These are phyloP conservation scores for Danio tinwini DNA, from an alignment of 2,797 vertebrate species.

Conservation along the genomic window DNA sequence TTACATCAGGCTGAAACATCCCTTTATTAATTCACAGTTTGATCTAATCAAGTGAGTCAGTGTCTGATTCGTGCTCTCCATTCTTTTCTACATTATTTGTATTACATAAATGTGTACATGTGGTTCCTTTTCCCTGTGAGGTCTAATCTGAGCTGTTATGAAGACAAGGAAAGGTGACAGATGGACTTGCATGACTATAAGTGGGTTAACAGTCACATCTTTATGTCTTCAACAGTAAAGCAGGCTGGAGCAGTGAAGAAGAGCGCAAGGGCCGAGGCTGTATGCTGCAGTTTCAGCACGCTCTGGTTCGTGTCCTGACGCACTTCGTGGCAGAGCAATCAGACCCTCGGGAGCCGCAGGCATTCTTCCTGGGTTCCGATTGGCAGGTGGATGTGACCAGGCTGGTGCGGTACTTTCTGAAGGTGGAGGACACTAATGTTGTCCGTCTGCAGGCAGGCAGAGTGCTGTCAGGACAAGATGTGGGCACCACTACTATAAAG, in stretches of 20 bases:
- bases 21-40: slow-evolving; percentile 44
- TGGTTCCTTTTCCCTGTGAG: background rate
- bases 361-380: slow-evolving; percentile 87
- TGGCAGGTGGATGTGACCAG: slow-evolving; percentile 93
- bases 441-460: slow-evolving; percentile 84
- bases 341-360: slow-evolving; percentile 76
- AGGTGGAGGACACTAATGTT: slow-evolving; percentile 90
- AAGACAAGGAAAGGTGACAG: slow-evolving; percentile 1
- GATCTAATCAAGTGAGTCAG: slow-evolving; percentile 62
- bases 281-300: slow-evolving; percentile 89
- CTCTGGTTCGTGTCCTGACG: slow-evolving; percentile 87
- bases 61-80: background rate
- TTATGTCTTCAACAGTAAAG: slow-evolving; percentile 69
- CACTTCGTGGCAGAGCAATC: slow-evolving; percentile 87
- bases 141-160: background rate
- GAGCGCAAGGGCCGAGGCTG: slow-evolving; percentile 87
- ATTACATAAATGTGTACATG: background rate
- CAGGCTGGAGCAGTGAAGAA: slow-evolving; percentile 86
- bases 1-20: slow-evolving; percentile 19
- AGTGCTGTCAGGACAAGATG: slow-evolving; percentile 86
- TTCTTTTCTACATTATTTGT: slow-evolving; percentile 1
- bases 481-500: slow-evolving; percentile 91
- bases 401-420: slow-evolving; percentile 88
- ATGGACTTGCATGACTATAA: background rate
- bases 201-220: slow-evolving; percentile 49